These are phyloP conservation scores for Nannoperca obscura DNA, from an alignment of 2,797 vertebrate genomes.

Conservation along the genomic window DNA sequence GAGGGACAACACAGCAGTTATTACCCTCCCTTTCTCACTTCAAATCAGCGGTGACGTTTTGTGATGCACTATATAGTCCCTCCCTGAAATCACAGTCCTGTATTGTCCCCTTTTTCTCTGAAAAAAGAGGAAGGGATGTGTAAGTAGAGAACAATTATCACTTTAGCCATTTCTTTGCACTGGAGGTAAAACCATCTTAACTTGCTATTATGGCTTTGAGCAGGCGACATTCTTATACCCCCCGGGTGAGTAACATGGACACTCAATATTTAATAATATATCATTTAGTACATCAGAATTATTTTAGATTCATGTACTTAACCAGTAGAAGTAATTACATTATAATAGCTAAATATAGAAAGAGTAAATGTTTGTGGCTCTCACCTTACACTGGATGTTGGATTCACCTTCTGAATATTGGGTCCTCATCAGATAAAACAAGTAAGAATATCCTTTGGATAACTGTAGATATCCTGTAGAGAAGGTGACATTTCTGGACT, in stretches of 20 bases:
- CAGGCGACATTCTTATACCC: constrained; percentile 79
- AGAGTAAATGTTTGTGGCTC: constrained; percentile 26
- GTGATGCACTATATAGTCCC: constrained; percentile 39
- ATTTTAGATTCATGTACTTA: neutral
- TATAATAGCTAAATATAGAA: neutral
- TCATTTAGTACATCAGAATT: neutral
- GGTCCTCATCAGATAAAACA: constrained; percentile 8
- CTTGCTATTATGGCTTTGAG: constrained; percentile 70
- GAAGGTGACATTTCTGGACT: neutral
- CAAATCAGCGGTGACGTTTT: constrained; percentile 59
- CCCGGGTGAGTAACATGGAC: constrained; percentile 73
- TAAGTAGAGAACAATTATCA: constrained; percentile 23
- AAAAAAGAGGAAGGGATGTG: constrained; percentile 30
- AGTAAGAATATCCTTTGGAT: neutral
- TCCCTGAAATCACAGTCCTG: constrained; percentile 37
- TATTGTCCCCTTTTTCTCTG: constrained; percentile 8
- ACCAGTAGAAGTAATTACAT: neutral
- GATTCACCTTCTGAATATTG: constrained; percentile 4
- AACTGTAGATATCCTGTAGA: neutral
- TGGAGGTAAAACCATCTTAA: constrained; percentile 22
- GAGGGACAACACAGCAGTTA: neutral
- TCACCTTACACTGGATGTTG: constrained; percentile 55
- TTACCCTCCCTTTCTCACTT: constrained; percentile 27
- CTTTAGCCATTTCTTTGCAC: constrained; percentile 12
- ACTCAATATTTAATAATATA: neutral